Conservation (phyloP, 2,888 invertebrate genomes). For the Onchidella celtica region DNA sequence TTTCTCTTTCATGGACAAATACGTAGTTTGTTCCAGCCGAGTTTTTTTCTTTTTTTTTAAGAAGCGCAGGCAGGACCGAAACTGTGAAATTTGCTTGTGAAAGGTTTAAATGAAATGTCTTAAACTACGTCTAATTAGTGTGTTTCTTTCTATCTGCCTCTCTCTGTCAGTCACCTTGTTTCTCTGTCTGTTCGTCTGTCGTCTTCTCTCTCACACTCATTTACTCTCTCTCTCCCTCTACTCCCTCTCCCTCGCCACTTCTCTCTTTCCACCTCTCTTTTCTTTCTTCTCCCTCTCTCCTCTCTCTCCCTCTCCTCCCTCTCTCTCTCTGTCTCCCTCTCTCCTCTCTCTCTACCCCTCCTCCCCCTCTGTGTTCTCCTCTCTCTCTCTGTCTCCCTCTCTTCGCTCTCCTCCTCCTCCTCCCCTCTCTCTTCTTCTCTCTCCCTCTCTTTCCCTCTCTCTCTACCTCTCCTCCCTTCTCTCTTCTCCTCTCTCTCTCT, state of each 20-base stretch:
- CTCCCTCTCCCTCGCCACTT: not conserved
- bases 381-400: no score
- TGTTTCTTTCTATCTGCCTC: no score
- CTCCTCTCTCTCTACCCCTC: no score
- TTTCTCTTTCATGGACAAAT: no score
- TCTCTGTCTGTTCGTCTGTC: not conserved
- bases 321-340: not conserved
- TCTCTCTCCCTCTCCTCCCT: not conserved
- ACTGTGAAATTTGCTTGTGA: no score
- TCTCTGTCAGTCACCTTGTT: not conserved
- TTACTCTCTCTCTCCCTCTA: not conserved
- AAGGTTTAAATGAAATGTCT: no score
- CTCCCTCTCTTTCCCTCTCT: not conserved
- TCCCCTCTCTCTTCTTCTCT: not conserved
- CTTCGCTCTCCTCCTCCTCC: not conserved
- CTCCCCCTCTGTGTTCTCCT: not conserved
- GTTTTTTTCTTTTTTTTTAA: no score
- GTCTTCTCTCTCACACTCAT: not conserved
- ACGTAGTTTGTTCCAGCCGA: no score
- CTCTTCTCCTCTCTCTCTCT: conserved; percentile 1
- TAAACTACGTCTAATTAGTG: no score
- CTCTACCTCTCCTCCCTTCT: not conserved
- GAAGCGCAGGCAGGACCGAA: no score
- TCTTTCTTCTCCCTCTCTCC: not conserved
- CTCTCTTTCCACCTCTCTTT: not conserved